Percentiles rank a stretch among this genome's conserved stretches.
phyloP scores from a whole-genome alignment of 1,140 invertebrate species.

The Stegodyphus dumicola region DNA sequence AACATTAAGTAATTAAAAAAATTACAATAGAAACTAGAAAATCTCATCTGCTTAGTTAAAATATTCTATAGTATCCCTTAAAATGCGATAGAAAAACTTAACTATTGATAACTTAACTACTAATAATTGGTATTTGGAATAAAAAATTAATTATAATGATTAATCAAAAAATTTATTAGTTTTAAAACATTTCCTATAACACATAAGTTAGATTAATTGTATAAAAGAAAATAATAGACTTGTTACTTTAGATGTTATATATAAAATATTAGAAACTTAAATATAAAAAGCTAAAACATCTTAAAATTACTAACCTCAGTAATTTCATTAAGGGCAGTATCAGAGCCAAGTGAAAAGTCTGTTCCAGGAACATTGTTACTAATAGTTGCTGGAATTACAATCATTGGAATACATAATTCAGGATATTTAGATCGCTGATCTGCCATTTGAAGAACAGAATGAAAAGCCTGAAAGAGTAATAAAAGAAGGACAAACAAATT shows the following conservation, averaged over 20 bases:
- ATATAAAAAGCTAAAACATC: background rate
- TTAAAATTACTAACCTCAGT: conserved; percentile 79
- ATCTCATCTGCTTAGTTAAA: no score
- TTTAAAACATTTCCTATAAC: no score
- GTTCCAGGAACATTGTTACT: conserved; percentile 87
- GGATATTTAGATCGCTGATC: conserved; percentile 81
- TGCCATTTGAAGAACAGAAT: conserved; percentile 83
- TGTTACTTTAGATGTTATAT: background rate
- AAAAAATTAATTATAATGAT: no score
- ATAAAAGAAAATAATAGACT: no score
- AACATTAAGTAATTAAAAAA: no score
- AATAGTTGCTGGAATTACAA: conserved; percentile 96
- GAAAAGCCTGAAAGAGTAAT: conserved; percentile 75
- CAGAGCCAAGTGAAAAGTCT: conserved; percentile 96
- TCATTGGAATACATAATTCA: conserved; percentile 93
- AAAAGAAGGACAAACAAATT: background rate
- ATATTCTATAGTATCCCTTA: no score
- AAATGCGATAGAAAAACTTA: no score
- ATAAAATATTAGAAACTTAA: background rate
- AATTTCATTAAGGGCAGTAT: conserved; percentile 98
- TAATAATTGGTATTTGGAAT: no score
- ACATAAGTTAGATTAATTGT: no score
- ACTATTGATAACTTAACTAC: no score
- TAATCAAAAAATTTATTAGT: no score
- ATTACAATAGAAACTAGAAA: no score